Evolutionary conservation across 2,888 invertebrate species (phyloP), one percentile per base, ranked within the genome.

Genomic region (Sylvicola cinctus): DNA sequence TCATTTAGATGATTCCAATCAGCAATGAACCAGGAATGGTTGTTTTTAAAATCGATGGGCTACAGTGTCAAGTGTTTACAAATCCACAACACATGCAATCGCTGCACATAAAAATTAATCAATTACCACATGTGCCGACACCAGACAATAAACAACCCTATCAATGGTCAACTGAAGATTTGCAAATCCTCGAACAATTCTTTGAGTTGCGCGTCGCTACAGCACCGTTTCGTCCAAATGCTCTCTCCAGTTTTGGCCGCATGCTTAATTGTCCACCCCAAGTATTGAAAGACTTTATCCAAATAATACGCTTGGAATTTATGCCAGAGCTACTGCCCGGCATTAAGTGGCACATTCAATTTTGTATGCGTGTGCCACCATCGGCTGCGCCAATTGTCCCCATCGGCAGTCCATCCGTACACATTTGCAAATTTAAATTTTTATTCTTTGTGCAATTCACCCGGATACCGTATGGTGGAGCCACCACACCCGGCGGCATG

Each of bases 331-430:
- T 63, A 3, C 70, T 69, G 39, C 67, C 68, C 37, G 72, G 69
- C 35, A 62, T 76, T 43, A 83, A 81, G 47, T 95, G 93, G 93
- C 68, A 74, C 31, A 76, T 90, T 37, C 85, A 87, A 55, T 81
- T 87, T 74, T 85, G 90, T 58, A 67, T 93, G 51, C 72, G 91
- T 36, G 81, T 90, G 45, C 90, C 93, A 38, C 90, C 90, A 41
- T 78, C 84, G 27, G 78, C 79, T 23, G 75, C 77, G 12, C 83
- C 78, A 34, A 80, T 90, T 45, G 79, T 87, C 43, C 87, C 90
- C n/a, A 76, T 77, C 35, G 90, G 91, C 7, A 80, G 79, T 59
- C 75, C 85, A 16, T 87, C 84, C 32, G 78, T 91, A 44, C 65
- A 88, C 38, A 74, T 83, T 42, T 78, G 79, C 44, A 74, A 79